Conservation (phyloP, 2,113 vertebrate genomes). For the Pachypanchax playfairii region DNA sequence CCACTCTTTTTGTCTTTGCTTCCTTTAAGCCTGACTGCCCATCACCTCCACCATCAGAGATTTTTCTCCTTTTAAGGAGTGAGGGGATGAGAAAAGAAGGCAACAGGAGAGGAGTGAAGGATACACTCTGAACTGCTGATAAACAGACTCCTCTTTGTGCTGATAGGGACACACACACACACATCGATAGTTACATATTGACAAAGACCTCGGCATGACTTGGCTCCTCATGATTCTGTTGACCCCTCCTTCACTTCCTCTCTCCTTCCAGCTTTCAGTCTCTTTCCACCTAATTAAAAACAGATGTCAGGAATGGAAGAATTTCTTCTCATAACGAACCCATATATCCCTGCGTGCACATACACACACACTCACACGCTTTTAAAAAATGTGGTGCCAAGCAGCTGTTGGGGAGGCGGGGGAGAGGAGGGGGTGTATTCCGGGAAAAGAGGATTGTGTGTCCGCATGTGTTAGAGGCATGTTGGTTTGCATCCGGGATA, state of each 20-base stretch:
- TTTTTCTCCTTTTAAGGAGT: slow-evolving; percentile 77
- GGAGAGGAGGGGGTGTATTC: slow-evolving; percentile 54
- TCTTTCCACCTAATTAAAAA: slow-evolving; percentile 54
- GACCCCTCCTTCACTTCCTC: slow-evolving; percentile 2
- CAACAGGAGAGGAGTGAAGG: slow-evolving; percentile 42
- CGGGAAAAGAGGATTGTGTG: slow-evolving; percentile 39
- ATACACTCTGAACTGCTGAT: slow-evolving; percentile 64
- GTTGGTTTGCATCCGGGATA: slow-evolving; percentile 43
- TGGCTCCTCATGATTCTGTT: slow-evolving; percentile 53
- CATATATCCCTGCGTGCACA: background rate
- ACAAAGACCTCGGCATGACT: slow-evolving; percentile 64
- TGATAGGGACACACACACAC: slow-evolving; percentile 13
- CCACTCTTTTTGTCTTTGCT: slow-evolving; percentile 22
- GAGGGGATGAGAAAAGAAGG: slow-evolving; percentile 42
- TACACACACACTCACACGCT: slow-evolving; percentile 9
- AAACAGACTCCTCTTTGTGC: slow-evolving; percentile 76
- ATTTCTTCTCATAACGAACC: slow-evolving; percentile 41
- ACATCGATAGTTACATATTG: slow-evolving; percentile 67
- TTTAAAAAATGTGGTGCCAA: slow-evolving; percentile 55
- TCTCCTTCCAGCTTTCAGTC: slow-evolving; percentile 9
- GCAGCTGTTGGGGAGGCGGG: slow-evolving; percentile 66
- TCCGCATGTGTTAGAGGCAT: slow-evolving; percentile 2
- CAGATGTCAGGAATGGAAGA: slow-evolving; percentile 59
- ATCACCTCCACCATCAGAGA: slow-evolving; percentile 37
- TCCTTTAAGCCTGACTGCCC: slow-evolving; percentile 25